Base-by-base conservation (phyloP, 2,888 invertebrate genomes). In the Apantesis nais region DNA sequence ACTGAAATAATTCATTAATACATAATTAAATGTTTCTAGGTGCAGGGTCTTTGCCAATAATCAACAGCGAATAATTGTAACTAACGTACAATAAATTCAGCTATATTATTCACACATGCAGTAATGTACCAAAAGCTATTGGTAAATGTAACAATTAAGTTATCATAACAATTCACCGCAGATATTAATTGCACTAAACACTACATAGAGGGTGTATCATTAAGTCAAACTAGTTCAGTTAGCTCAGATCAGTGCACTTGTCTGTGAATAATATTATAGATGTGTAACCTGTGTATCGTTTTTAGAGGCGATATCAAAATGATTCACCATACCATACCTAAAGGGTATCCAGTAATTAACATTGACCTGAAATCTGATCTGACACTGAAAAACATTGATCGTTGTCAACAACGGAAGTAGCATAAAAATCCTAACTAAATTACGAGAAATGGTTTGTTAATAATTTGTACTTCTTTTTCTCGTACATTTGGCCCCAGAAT, bases 401-500 rank as follows among this genome's bases (percentile, higher is more conserved):
- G 78, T 83, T 82, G 79, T 81, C 72, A 84, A 80, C 77, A 80
- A 81, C 81, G 78, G 82, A 85, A 85, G 85, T 85, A 81, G 84
- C 83, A 78, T 86, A 81, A 85, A 86, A 86, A 84, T 81, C 88
- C 90, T 91, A 92, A 92, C 89, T 90, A 89, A 93, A 92, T 89
- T 86, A 90, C 89, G 90, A 92, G 89, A 90, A 89, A 88, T 78
- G 72, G 86, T 87, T 89, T 89, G 84, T 86, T 82, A 87, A 70
- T 87, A 89, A 90, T 92, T 94, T 94, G 93, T 93, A 93, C 93
- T 93, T 89, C 86, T 88, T 88, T 85, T 89, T 89, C 90, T 91
- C 92, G 92, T 91, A 89, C 85, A 79, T 89, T 93, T 93, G 93
- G 93, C 93, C 93, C 94, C 93, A 89, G 91, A 92, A 87, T 89